Evolutionary conservation across 2,888 invertebrate species (phyloP).

Genomic region (Protophormia terraenovae): DNA sequence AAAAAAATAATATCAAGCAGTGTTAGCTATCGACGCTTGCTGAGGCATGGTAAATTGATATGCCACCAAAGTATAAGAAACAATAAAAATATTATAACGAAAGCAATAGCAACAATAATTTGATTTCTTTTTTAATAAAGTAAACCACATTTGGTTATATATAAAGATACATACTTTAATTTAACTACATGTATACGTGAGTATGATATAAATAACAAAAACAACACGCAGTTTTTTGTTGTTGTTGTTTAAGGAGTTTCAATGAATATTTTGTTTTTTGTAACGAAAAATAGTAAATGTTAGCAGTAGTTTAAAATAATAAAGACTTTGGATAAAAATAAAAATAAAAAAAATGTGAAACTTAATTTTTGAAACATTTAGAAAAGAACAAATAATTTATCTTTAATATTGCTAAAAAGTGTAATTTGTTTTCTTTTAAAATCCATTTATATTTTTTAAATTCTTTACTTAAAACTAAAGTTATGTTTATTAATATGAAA

Average conservation of each 20-base stretch:
- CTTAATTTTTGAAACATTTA: not conserved
- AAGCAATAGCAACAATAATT: constrained; percentile 34
- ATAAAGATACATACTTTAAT: not conserved
- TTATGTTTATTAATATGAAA: not conserved
- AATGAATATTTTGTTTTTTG: not conserved
- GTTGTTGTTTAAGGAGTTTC: constrained; percentile 19
- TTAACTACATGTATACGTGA: not conserved
- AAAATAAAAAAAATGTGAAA: not conserved
- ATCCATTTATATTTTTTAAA: not conserved
- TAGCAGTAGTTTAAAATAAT: constrained; percentile 11
- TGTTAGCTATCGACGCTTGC: constrained; percentile 77
- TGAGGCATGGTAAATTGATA: constrained; percentile 71
- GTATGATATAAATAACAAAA: constrained; percentile 38
- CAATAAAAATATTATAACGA: constrained; percentile 48
- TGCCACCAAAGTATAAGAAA: constrained; percentile 69
- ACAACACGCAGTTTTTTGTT: constrained; percentile 43
- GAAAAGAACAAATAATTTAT: too few species aligned
- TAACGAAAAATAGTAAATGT: not conserved
- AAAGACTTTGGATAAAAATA: not conserved
- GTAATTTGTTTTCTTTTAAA: not conserved
- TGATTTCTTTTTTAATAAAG: constrained; percentile 41
- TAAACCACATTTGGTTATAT: constrained; percentile 4
- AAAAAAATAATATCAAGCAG: constrained; percentile 70
- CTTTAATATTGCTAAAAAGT: not conserved
- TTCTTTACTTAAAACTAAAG: not conserved